These are phyloP conservation scores for Eupithecia exiguata DNA, from an alignment of 2,888 invertebrate genomes.

Conservation along the genomic window DNA sequence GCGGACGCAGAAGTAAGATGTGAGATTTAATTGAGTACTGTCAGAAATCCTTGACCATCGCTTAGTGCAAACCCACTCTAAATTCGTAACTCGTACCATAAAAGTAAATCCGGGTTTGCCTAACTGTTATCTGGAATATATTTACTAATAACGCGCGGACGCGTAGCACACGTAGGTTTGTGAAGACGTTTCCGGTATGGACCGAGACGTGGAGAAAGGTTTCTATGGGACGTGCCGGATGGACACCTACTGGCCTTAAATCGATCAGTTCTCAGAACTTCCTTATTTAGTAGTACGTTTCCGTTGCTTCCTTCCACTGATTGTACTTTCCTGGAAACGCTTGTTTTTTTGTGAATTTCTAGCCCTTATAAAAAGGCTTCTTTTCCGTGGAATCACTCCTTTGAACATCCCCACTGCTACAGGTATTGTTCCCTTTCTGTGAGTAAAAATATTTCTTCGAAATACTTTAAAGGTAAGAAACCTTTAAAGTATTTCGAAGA, in stretches of 20 bases:
- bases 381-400: background rate
- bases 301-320: background rate
- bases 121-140: background rate
- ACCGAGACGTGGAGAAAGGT: background rate
- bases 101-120: too few relatives aligned
- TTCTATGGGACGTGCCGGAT: background rate
- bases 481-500: too few relatives aligned
- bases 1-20: too few relatives aligned
- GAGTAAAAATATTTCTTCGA: background rate
- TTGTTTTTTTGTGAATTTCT: background rate
- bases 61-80: too few relatives aligned
- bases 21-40: too few relatives aligned
- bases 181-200: background rate
- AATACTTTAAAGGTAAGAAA: background rate
- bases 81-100: too few relatives aligned
- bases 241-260: background rate
- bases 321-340: background rate
- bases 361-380: background rate
- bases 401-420: background rate
- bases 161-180: background rate
- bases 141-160: background rate
- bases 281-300: conserved; percentile 2
- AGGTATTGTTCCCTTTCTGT: background rate
- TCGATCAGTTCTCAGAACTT: background rate
- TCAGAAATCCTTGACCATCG: too few relatives aligned